Base-by-base conservation (phyloP, 2,888 invertebrate genomes). In the Chrysotoxum bicinctum region DNA sequence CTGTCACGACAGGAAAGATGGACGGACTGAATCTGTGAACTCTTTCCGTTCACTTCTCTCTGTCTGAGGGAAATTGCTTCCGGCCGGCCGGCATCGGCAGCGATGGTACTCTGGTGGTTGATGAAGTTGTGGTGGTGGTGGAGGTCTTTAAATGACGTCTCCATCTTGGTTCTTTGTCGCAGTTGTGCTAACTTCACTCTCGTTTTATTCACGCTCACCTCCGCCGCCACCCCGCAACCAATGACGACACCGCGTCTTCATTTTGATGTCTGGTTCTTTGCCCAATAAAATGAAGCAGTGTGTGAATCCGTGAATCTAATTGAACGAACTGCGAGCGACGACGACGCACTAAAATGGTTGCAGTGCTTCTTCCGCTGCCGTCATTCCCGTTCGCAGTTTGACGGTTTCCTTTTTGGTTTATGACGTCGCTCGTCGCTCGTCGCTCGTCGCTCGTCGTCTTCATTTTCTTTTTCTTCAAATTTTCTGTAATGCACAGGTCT, bases 301-400 rank as follows among this genome's bases (percentile, higher is more conserved):
- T 85, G 81, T 85, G 85, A 85, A 81, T 85, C 85, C 76, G 81
- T 85, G 56, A 69, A 69, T 81, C 62, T 81, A 85, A 85, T 85
- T 85, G 80, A 81, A 81, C 76, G 75, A 54, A 79, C 74, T 79
- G 30, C 37, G n/a, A n/a, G n/a, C n/a, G n/a, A n/a, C n/a, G n/a
- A n/a, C n/a, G 43, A 62, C 62, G 64, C 32, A 64, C 19, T 64
- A 32, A 64, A 85, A 85, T 73, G 64, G 72, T 50, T 76, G 66
- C 62, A 52, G 45, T 75, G 64, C 66, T 60, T 35, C 37, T 56
- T 66, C 37, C n/a, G 26, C 43, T 0, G 10, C 26, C 52, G 37
- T 3, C n/a, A 45, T 35, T 19, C 30, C 78, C 52, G 26, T 64
- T 52, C 21, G 6, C 58, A 58, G 37, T 58, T 58, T 58, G 64